Percentiles rank a stretch among this genome's conserved stretches.
phyloP scores from a whole-genome alignment of 2,113 vertebrate genomes.

The Cochlearius cochlearius region DNA sequence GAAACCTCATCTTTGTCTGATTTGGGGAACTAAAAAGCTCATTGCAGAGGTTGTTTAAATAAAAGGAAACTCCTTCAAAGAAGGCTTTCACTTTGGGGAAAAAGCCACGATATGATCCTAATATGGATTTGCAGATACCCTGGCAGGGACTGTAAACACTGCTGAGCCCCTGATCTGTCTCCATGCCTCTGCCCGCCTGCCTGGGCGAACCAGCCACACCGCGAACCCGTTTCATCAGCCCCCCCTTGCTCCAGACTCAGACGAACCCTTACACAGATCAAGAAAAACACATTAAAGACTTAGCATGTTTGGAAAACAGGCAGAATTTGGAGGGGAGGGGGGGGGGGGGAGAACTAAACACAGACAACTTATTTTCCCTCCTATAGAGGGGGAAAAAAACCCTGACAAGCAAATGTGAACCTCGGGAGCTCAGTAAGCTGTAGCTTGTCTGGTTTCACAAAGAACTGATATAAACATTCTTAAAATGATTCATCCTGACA shows the following conservation, averaged over 20 bases:
- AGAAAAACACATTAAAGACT: background rate
- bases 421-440: background rate
- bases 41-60: background rate
- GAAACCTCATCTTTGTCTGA: background rate
- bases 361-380: background rate
- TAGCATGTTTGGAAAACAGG: background rate
- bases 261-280: background rate
- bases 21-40: background rate
- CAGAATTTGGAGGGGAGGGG: background rate
- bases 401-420: background rate
- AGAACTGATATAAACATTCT: slow-evolving; percentile 39
- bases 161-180: background rate
- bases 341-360: background rate
- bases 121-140: background rate
- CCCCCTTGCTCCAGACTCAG: background rate
- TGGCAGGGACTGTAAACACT: background rate
- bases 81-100: background rate
- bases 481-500: slow-evolving; percentile 19
- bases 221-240: rapidly evolving
- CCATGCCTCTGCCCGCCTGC: background rate
- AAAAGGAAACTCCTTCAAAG: background rate
- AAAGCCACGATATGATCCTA: background rate
- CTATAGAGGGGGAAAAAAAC: rapidly evolving
- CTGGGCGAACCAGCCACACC: background rate
- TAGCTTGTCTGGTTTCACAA: slow-evolving; percentile 36